A percentile compares a stretch with the other conserved stretches of the same genome.
Evolutionary conservation across 1,140 invertebrate genomes (phyloP).

Genomic region (Lutraria rhynchaena): DNA sequence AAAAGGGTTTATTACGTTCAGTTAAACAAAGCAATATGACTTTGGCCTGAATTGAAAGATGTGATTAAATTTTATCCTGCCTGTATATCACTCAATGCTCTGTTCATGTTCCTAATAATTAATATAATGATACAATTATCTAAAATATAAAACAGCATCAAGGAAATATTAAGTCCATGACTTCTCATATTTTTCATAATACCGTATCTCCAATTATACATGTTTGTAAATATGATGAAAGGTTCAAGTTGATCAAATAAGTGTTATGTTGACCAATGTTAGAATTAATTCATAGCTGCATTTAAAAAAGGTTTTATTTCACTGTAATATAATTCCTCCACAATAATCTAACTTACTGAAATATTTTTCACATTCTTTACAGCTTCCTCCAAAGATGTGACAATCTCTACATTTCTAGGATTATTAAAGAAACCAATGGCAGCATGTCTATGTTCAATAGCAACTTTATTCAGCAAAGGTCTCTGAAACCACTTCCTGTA

Average conservation of each 20-base stretch:
- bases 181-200: too few relatives aligned
- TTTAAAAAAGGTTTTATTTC: neutral
- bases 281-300: neutral
- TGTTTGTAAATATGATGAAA: slow-evolving; percentile 17
- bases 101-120: too few relatives aligned
- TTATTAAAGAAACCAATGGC: slow-evolving; percentile 86
- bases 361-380: slow-evolving; percentile 85
- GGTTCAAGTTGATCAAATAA: too few relatives aligned
- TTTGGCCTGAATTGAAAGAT: too few relatives aligned
- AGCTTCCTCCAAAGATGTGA: slow-evolving; percentile 84
- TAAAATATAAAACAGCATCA: too few relatives aligned
- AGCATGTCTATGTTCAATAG: slow-evolving; percentile 85
- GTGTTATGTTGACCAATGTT: too few relatives aligned
- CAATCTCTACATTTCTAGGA: slow-evolving; percentile 84
- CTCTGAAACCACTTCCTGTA: slow-evolving; percentile 84
- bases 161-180: too few relatives aligned
- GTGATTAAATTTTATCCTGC: too few relatives aligned
- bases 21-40: too few relatives aligned
- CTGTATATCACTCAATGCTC: too few relatives aligned
- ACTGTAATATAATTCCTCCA: neutral
- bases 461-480: slow-evolving; percentile 84
- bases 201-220: neutral
- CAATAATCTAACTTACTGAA: slow-evolving; percentile 78
- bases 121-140: too few relatives aligned
- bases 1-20: too few relatives aligned